These are phyloP conservation scores for Phyto melanocephala DNA, from an alignment of 2,888 invertebrate genomes.

Conservation along the genomic window DNA sequence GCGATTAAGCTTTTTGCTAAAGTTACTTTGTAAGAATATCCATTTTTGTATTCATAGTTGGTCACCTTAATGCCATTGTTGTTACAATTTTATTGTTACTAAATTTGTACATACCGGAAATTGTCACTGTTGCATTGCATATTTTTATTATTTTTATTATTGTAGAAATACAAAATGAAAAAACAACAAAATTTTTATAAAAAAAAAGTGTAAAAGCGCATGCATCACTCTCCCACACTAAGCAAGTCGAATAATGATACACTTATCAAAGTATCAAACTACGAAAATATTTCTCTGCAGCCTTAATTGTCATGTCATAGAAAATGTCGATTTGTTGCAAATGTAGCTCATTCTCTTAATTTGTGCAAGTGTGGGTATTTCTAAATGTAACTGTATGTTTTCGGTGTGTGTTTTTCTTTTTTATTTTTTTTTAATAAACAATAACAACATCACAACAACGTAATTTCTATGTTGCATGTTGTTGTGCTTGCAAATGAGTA, in stretches of 20 bases:
- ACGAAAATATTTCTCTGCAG: not conserved
- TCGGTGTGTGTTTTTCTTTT: no score
- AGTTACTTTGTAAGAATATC: no score
- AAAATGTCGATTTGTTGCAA: not conserved
- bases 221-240: conserved; percentile 27
- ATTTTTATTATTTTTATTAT: no score
- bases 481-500: not conserved
- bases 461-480: not conserved
- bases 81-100: conserved; percentile 28
- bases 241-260: not conserved
- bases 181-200: not conserved
- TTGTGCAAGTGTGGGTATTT: not conserved
- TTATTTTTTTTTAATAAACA: not conserved
- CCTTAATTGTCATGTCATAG: not conserved
- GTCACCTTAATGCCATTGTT: conserved; percentile 17
- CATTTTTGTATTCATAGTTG: no score
- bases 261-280: no score
- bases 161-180: not conserved
- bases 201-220: conserved; percentile 4
- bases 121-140: conserved; percentile 57
- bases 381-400: no score
- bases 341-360: conserved; percentile 23
- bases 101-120: conserved; percentile 48
- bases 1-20: no score
- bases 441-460: not conserved